Conservation (phyloP, 2,888 invertebrate genomes). For the Sympetrum striolatum region DNA sequence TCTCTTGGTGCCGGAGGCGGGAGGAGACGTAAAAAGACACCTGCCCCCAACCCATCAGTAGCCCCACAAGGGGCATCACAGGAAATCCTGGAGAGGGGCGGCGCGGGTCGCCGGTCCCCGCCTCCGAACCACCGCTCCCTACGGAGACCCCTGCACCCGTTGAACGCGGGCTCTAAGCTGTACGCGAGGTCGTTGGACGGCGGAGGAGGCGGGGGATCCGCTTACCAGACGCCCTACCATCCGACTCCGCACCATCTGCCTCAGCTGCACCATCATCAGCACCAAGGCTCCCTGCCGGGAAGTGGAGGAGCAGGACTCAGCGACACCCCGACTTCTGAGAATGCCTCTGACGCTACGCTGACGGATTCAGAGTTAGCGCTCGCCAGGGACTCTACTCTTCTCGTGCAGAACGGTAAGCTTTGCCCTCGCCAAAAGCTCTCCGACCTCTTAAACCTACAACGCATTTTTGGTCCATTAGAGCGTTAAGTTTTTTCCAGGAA, state of each 20-base stretch:
- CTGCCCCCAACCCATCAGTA: conserved; percentile 12
- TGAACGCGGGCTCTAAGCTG: conserved; percentile 38
- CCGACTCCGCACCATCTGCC: conserved; percentile 53
- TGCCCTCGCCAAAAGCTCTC: neutral
- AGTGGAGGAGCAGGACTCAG: conserved; percentile 68
- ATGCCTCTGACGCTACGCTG: conserved; percentile 84
- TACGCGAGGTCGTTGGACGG: conserved; percentile 35
- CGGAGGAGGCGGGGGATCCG: conserved; percentile 53
- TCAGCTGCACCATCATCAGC: conserved; percentile 60
- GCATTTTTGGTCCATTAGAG: neutral
- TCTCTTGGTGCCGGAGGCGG: neutral
- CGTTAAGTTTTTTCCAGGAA: neutral
- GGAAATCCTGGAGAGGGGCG: conserved; percentile 52
- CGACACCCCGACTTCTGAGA: conserved; percentile 82
- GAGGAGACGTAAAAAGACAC: conserved; percentile 31
- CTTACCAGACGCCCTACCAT: conserved; percentile 63
- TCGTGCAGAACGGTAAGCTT: conserved; percentile 81
- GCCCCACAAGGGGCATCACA: conserved; percentile 16
- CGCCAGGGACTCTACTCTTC: conserved; percentile 80
- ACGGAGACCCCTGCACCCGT: conserved; percentile 57
- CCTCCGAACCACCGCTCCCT: conserved; percentile 58
- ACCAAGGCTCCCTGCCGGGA: conserved; percentile 60
- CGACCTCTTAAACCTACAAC: neutral
- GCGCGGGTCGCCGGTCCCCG: conserved; percentile 65
- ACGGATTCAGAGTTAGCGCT: conserved; percentile 84